Base-by-base conservation (phyloP, 1,140 invertebrate genomes). In the Oedothorax gibbosus region DNA sequence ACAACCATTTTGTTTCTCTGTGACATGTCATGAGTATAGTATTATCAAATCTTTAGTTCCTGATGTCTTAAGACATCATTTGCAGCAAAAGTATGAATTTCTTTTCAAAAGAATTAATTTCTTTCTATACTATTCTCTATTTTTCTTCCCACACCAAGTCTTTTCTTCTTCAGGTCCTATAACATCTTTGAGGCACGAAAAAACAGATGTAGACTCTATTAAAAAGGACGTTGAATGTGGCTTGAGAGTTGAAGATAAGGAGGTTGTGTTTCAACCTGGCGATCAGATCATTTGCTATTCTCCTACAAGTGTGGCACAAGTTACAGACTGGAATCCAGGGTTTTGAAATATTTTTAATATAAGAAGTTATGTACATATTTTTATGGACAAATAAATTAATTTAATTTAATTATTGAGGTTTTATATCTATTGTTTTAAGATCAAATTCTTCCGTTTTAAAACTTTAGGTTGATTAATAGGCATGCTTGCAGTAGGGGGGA, bases 161-260 rank as follows among this genome's bases (percentile, higher is more conserved):
- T 71, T 53, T 20, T 87, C 87, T 86, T 21, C 90, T 89, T 50
- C 86, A 95, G 95, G 96, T 68, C 91, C 91, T 87, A 88, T 97
- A 54, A 89, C 90, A 49, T 96, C 96, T 5, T 94, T 99, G 93
- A 93, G 94, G 87, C 96, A 98, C 90, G 89, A 97, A 9, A 98
- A 98, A 90, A 93, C 94, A 86, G 97, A 98, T 91, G 95, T 97
- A 0, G 93, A 94, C 12, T 92, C 92, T 0, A 94, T 99, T 49
- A 96, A 96, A 88, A 93, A 92, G 71, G 95, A 95, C 88, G 91
- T 94, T 20, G 97, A 99, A 89, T 99, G 97, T 90, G 97, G 97
- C 0, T 87, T 99, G 35, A 93, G 93, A 79, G 92, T 99, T 15
- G 91, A 92, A 0, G 93, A 96, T 88, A 85, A 90, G 0, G 89